Conservation (phyloP, 2,888 invertebrate species). For the Kryphioiulus occultus region DNA sequence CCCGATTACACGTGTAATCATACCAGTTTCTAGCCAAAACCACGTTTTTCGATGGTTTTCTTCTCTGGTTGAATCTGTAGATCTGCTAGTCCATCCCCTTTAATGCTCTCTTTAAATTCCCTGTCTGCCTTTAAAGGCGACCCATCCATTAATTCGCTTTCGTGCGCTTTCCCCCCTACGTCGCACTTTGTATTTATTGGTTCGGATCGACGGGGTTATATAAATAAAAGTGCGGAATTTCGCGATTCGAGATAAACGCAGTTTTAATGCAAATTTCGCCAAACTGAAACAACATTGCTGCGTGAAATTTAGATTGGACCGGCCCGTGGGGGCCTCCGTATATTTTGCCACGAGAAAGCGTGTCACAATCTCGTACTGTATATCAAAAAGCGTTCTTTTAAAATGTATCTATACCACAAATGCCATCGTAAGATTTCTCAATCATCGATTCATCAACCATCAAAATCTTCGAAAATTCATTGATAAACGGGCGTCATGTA, state of each 20-base stretch:
- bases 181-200: conserved; percentile 15
- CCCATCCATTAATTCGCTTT: neutral
- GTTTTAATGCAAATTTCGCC: neutral
- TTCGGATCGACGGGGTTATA: conserved; percentile 21
- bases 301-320: neutral
- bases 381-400: no score
- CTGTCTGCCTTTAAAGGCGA: neutral
- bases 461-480: neutral
- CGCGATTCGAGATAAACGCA: conserved; percentile 1
- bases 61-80: no score
- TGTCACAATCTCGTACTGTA: no score
- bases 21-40: no score
- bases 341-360: no score
- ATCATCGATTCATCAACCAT: neutral
- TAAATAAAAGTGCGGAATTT: neutral
- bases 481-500: neutral
- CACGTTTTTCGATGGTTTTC: no score
- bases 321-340: no score
- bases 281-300: conserved; percentile 3
- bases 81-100: neutral
- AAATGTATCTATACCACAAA: neutral
- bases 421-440: neutral
- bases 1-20: no score
- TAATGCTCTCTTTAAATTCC: neutral
- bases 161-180: neutral